phyloP scores from a whole-genome alignment of 2,113 vertebrate genomes.

The Heloderma charlesbogerti region DNA sequence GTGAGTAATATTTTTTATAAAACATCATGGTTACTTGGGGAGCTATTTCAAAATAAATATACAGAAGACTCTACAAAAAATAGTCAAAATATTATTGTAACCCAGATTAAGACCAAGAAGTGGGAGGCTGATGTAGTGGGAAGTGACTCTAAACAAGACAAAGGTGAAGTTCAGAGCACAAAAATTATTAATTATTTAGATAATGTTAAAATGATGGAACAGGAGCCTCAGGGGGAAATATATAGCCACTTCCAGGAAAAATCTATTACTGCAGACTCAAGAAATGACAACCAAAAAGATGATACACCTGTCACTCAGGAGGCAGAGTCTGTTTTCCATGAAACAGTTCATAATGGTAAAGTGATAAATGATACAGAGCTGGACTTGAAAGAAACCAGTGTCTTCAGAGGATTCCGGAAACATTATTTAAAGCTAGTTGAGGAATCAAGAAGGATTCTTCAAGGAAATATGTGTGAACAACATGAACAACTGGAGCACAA shows the following conservation, averaged over 20 bases:
- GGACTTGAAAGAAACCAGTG: slow-evolving; percentile 28
- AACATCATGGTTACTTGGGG: background rate
- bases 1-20: slow-evolving; percentile 24
- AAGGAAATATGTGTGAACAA: slow-evolving; percentile 66
- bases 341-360: slow-evolving; percentile 19
- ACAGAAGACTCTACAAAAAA: slow-evolving; percentile 8
- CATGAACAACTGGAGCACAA: slow-evolving; percentile 73
- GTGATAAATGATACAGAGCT: background rate
- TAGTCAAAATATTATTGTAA: background rate
- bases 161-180: slow-evolving; percentile 7
- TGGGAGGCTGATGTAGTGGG: slow-evolving; percentile 2
- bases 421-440: slow-evolving; percentile 61
- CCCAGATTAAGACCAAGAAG: slow-evolving; percentile 16
- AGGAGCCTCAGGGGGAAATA: slow-evolving; percentile 13
- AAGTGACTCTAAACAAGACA: slow-evolving; percentile 33
- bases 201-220: slow-evolving; percentile 16
- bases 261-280: slow-evolving; percentile 22
- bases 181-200: background rate
- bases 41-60: slow-evolving; percentile 28
- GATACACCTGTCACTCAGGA: background rate
- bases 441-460: slow-evolving; percentile 42
- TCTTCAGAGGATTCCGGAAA: slow-evolving; percentile 57
- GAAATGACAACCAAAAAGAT: background rate
- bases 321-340: background rate
- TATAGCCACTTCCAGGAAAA: background rate